Base-by-base conservation (phyloP, 2,888 invertebrate genomes). In the Chloroclysta siterata region DNA sequence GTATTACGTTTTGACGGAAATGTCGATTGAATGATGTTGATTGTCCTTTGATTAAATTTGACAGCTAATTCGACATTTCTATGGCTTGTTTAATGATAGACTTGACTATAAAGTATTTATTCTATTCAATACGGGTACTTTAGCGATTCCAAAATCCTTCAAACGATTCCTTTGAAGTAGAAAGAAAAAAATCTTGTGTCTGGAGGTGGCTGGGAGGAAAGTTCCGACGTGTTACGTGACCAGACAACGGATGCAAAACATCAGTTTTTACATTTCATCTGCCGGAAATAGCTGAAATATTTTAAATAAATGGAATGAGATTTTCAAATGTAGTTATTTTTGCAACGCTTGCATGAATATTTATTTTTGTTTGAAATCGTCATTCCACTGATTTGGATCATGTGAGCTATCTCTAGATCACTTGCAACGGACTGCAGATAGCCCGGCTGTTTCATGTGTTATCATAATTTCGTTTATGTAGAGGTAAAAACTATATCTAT, bases 161-260 rank as follows among this genome's bases (percentile, higher is more conserved):
- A 63, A 66, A 72, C 63, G 64, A 64, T 63, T 74, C 65, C 72
- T 59, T 62, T 63, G 66, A 69, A 71, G 63, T 36, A 36, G 54
- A 39, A 39, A 54, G 44, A 39, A 52, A 41, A n/a, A n/a, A 44
- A 10, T 15, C 7, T 15, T 15, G 14, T 10, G n/a, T 3, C 0
- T 2, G 15, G 41, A 6, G 63, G 62, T 39, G 28, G 66, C 63
- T 52, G 54, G 46, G 11, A 56, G 51, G 33, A 74, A 76, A 79
- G 66, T 76, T 76, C 66, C 79, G 69, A 68, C 72, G 68, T 50
- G 41, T 67, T 66, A 79, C 82, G 81, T 81, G 82, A 80, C 81
- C 73, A 73, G 75, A 72, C 74, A 71, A 71, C 71, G 71, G 70
- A 72, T 70, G 74, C 72, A 65, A 72, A 73, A 69, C 70, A 70